Base-by-base conservation (phyloP, 2,797 vertebrate species). In the Valencia hispanica region DNA sequence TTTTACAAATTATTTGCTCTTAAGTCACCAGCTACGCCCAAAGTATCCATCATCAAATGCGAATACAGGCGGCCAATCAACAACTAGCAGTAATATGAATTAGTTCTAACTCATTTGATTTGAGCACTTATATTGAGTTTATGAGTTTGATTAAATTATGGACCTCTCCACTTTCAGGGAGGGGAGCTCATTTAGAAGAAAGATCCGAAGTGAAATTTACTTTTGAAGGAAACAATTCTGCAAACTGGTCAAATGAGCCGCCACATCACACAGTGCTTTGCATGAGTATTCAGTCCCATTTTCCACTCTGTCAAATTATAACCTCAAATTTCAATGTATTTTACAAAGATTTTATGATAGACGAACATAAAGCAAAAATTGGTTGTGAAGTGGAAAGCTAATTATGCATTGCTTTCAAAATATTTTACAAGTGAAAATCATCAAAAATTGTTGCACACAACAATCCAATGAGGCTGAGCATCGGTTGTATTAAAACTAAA, bases 381-480 rank as follows among this genome's bases (percentile, higher is more conserved):
- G 36, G 39, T 1, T 32, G 34, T 39, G 61, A 65, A n/a, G 12
- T n/a, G 25, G 22, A 66, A 66, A 43, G 11, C 25, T 22, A 36
- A 36, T 5, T 5, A 65, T 22, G 11, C 1, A 39, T 36, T 20
- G 20, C 6, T 36, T 65, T 65, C 9, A 1, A 65, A 39, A 65
- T 65, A 34, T 65, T 65, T 22, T 63, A 34, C 32, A 63, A 18
- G 25, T 65, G 61, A 65, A 65, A 65, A 65, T 65, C 61, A 36
- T 18, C 61, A 65, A 22, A 65, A 68, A n/a, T 43, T 17, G 4
- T 17, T 12, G 6, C 22, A 41, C 1, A 39, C 10, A 68, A 25
- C 6, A 68, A 25, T 12, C 11, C 65, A 68, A 43, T 43, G 25
- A 68, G 65, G 65, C 5, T 3, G 39, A 68, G 25, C 11, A 39